These are phyloP conservation scores for Hirudo medicinalis DNA, from an alignment of 1,140 invertebrate genomes.

Conservation along the genomic window DNA sequence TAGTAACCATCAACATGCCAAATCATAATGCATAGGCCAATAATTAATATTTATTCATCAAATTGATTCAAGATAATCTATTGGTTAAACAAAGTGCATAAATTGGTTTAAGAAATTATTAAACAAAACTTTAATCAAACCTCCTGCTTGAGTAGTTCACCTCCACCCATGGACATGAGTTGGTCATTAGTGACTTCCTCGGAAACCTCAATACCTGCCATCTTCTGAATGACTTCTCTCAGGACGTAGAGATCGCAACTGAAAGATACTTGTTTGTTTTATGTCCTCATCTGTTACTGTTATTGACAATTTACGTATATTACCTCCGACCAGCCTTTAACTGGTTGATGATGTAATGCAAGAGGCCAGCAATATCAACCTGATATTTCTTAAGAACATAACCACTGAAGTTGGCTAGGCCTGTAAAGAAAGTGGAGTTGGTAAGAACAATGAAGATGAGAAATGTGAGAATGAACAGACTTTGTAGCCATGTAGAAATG, in stretches of 20 bases:
- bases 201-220: constrained; percentile 91
- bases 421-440: constrained; percentile 26
- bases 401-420: constrained; percentile 82
- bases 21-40: too few species aligned
- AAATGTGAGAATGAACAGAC: constrained; percentile 30
- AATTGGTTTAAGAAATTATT: too few species aligned
- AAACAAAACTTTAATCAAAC: constrained; percentile 40
- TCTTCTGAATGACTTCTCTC: constrained; percentile 96
- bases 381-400: constrained; percentile 93
- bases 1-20: too few species aligned
- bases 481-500: constrained; percentile 84
- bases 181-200: constrained; percentile 94
- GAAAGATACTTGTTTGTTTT: constrained; percentile 30
- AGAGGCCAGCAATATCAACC: constrained; percentile 80
- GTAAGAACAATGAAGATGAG: constrained; percentile 5
- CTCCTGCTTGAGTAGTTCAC: constrained; percentile 83
- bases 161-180: constrained; percentile 85
- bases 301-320: constrained; percentile 14
- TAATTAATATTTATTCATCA: too few species aligned
- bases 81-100: too few species aligned
- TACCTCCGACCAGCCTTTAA: constrained; percentile 88
- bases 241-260: constrained; percentile 85
- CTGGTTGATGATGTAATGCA: constrained; percentile 94
- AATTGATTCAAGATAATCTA: too few species aligned
- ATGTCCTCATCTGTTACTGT: neutral